Conservation (phyloP, 2,888 invertebrate genomes). For the Serrognathus titanus region DNA sequence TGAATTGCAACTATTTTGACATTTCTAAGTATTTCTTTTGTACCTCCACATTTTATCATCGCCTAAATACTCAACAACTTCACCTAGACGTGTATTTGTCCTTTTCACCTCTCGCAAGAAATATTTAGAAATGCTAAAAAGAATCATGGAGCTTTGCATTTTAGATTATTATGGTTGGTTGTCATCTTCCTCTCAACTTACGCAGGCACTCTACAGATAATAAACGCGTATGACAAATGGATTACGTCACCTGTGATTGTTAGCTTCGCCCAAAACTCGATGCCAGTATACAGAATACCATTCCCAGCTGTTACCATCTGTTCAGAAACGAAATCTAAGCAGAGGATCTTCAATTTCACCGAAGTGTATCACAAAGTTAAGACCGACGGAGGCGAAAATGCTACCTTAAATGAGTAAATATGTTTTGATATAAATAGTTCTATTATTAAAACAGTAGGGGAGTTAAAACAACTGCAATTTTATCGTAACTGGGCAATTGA, state of each 20-base stretch:
- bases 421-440: no score
- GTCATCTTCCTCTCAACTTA: conserved; percentile 60
- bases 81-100: no score
- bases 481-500: no score
- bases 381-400: conserved; percentile 31
- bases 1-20: no score
- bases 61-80: no score
- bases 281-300: conserved; percentile 63
- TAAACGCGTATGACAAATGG: conserved; percentile 70
- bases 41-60: no score
- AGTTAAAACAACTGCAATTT: no score
- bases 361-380: conserved; percentile 48
- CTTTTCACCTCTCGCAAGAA: no score
- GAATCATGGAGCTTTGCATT: not conserved
- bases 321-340: conserved; percentile 59
- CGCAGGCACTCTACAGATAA: conserved; percentile 59
- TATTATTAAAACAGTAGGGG: no score
- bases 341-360: conserved; percentile 63
- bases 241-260: conserved; percentile 71
- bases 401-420: conserved; percentile 57
- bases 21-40: no score
- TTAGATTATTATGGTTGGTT: conserved; percentile 63
- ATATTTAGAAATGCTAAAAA: no score
- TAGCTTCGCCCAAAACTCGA: conserved; percentile 71
- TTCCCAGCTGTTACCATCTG: conserved; percentile 48